phyloP scores from a whole-genome alignment of 2,797 vertebrate genomes.

The Australoheros facetus region DNA sequence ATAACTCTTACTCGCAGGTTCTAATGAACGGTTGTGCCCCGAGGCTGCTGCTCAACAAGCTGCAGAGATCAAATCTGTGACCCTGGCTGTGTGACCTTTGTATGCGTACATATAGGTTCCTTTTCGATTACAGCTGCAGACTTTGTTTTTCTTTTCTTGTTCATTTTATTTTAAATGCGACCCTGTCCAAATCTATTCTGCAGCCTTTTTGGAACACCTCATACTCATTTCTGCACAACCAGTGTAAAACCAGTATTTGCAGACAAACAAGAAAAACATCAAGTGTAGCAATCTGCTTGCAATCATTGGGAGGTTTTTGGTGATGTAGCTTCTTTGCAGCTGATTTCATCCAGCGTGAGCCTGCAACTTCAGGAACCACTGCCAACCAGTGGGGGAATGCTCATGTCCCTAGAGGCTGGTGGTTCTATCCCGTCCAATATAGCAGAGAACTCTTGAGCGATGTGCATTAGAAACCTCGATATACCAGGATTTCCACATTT shows the following conservation, averaged over 20 bases:
- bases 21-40: background rate
- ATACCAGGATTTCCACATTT: background rate
- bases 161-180: background rate
- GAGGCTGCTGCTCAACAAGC: background rate
- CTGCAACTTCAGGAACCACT: too few relatives aligned
- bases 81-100: background rate
- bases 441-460: background rate
- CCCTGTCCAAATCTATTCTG: background rate
- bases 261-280: too few relatives aligned
- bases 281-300: background rate
- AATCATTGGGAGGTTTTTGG: too few relatives aligned
- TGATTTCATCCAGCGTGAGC: too few relatives aligned
- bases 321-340: too few relatives aligned
- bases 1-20: background rate
- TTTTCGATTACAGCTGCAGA: background rate
- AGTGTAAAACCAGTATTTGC: too few relatives aligned
- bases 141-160: background rate
- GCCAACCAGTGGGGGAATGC: too few relatives aligned
- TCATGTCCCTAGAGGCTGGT: too few relatives aligned
- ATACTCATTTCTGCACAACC: too few relatives aligned
- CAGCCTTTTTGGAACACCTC: too few relatives aligned
- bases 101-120: background rate
- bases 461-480: background rate
- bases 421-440: rapidly evolving
- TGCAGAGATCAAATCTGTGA: background rate